Base-by-base conservation (phyloP, 1,140 invertebrate genomes). In the Pinna nobilis region DNA sequence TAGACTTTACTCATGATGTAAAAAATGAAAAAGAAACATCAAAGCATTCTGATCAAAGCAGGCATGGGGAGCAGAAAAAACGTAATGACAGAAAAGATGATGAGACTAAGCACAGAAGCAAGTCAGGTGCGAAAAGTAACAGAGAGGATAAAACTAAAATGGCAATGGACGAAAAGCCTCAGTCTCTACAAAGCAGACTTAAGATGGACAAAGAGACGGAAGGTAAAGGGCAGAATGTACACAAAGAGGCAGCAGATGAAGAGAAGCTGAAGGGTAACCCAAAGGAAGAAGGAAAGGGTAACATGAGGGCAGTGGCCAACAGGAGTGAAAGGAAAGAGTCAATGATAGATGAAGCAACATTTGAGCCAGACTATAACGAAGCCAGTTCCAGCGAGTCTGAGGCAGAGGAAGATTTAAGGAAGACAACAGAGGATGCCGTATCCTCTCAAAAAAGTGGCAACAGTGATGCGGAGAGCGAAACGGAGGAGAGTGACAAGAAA, bases 351-450 rank as follows among this genome's bases (percentile, higher is more conserved):
- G 85, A 86, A 55, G 65, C 83, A 11, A 73, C 70, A 41, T 86
- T 86, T 80, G 85, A 83, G 51, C 85, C 85, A 18, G 85, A 86
- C 69, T 86, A 86, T 70, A 77, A 82, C 15, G 83, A 85, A 55
- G 28, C 70, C 15, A 60, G 49, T 9, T 55, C 66, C 20, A 70
- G 59, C 51, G 69, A 64, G 33, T 47, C 49, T 18, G 53, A 51
- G 2, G 47, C 28, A 15, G 71, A 33, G 47, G 66, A 47, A 7
- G n/a, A n/a, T n/a, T n/a, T n/a, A n/a, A n/a, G n/a, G n/a, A n/a
- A n/a, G n/a, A n/a, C n/a, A n/a, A n/a, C n/a, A n/a, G 44, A 47
- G 1, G 64, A 63, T 13, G 74, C 69, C 28, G 20, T 28, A 37
- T 64, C 69, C 28, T 15, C 35, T 9, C 28, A 53, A 25, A n/a